A percentile compares a stretch with the other conserved stretches of the same genome.
Conservation (phyloP, 2,797 vertebrate species). For the Sylvia borin region DNA sequence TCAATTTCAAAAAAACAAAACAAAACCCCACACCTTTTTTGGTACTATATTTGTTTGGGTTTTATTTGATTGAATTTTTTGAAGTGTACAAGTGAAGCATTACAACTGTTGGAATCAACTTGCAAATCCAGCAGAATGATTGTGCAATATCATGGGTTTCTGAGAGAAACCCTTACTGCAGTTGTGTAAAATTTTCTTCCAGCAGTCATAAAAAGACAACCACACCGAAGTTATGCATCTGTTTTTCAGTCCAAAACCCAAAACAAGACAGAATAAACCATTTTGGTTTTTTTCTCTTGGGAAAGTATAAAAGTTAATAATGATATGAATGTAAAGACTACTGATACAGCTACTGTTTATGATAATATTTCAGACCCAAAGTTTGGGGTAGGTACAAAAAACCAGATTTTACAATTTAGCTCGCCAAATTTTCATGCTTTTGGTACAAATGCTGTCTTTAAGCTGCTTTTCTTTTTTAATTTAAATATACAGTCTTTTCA, state of each 20-base stretch:
- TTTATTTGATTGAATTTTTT: background rate
- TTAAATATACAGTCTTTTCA: background rate
- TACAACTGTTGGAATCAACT: background rate
- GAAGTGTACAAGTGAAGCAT: background rate
- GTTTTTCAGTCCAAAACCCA: background rate
- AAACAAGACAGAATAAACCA: conserved; percentile 2
- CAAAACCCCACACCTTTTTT: background rate
- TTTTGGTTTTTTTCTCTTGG: background rate
- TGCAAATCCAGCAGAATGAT: background rate
- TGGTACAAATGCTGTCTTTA: background rate
- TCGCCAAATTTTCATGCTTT: conserved; percentile 38
- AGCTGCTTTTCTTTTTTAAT: background rate
- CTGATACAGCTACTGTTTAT: conserved; percentile 1
- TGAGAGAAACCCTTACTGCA: conserved; percentile 18
- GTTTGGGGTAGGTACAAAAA: background rate
- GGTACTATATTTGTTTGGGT: background rate
- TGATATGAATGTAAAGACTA: background rate
- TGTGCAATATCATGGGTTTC: conserved; percentile 30
- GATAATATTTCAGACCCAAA: background rate
- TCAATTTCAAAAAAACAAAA: background rate
- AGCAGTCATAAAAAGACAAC: background rate
- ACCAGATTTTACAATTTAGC: background rate
- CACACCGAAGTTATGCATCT: background rate
- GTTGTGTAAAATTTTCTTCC: background rate
- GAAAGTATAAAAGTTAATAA: background rate